Evolutionary conservation across 53 echinoderm and acorn worm genomes (phyloP).

Genomic region (Henricia sp.): DNA sequence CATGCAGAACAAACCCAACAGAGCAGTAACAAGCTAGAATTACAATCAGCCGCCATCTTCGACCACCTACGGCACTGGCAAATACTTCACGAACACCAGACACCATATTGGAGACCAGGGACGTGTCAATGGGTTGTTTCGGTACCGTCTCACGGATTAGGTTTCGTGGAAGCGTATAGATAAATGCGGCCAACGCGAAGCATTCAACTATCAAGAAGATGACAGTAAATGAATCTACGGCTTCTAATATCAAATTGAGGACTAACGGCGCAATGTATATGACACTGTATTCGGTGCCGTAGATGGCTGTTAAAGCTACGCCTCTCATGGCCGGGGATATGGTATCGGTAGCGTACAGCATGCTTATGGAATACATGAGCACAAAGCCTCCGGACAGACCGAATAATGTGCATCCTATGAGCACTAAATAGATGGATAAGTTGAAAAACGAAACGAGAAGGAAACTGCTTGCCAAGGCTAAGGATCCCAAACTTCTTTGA

Average conservation of each 20-base stretch:
- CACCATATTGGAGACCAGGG: neutral
- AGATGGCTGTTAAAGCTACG: conserved; percentile 5
- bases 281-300: neutral
- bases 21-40: conserved; percentile 2
- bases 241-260: neutral
- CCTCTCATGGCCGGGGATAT: neutral
- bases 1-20: neutral
- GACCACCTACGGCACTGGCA: neutral
- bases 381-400: conserved; percentile 13
- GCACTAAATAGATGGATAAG: neutral
- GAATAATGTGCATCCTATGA: conserved; percentile 13
- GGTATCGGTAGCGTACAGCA: conserved; percentile 1
- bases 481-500: neutral
- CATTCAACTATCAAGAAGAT: neutral
- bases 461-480: neutral
- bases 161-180: neutral
- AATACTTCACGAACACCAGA: neutral
- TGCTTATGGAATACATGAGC: neutral
- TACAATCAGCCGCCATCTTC: neutral
- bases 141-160: neutral
- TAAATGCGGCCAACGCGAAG: neutral
- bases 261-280: neutral
- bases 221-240: neutral
- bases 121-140: neutral
- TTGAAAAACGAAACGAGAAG: conserved; percentile 8